Evolutionary conservation across 2,888 invertebrate species (phyloP), one percentile per base, ranked within the genome.

Genomic region (Leucania comma): DNA sequence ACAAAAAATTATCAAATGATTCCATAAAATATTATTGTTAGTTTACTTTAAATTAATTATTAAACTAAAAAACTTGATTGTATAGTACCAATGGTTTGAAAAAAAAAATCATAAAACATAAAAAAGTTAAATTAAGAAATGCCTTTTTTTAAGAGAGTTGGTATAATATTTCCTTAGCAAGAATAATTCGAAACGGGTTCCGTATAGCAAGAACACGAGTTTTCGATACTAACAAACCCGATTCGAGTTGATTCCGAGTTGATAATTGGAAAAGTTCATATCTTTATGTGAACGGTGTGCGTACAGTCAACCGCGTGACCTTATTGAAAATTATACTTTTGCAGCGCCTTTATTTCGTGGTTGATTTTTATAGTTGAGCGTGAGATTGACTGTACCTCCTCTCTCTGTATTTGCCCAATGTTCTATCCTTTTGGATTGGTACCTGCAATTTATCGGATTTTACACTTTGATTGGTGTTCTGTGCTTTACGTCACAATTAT

Each of bases 211-310:
- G 42, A 42, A 62, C 32, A 57, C 22, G 59, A 72, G 53, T 64
- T 72, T 77, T 72, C 72, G 77, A 77, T 77, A 64, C 51, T 60
- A 67, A 72, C 60, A 67, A 77, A 72, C 67, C 56, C 26, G 61
- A 42, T 60, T 60, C 50, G 54, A 76, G 71, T 76, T 72, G 56
- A 65, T 65, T 57, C 72, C 1, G 35, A 74, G 66, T 61, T 54
- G 56, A 68, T 77, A 77, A 77, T 77, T 72, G 67, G 72, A 68
- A 72, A 77, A 77, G 77, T 77, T 77, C 59, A 67, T 61, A 77
- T 63, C 70, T 75, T 65, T 64, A 64, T 60, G 61, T 32, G 50
- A 53, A 54, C 38, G 46, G 29, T 38, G n/a, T 48, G 48, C 20
- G 29, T 71, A 62, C 48, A 61, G 17, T 62, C 48, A 56, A 29